A percentile compares a stretch with the other conserved stretches of the same genome.
phyloP scores from a whole-genome alignment of 53 echinoderm and acorn worm species.

The Zoroaster sp. region DNA sequence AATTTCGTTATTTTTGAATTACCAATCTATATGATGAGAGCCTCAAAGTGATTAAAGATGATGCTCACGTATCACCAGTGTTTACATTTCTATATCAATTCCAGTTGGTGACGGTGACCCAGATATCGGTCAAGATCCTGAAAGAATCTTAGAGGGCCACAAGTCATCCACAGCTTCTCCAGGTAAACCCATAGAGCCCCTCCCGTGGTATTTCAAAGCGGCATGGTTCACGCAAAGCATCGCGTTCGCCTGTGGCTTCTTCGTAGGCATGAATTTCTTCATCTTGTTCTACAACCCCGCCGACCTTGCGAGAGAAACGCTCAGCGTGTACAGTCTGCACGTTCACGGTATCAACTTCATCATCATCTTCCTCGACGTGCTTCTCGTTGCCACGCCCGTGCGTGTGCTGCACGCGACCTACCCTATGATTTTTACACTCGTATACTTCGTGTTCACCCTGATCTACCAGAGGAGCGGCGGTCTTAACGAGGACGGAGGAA shows the following conservation, averaged over 20 bases:
- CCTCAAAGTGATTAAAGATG: no score
- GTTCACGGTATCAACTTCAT: slow-evolving; percentile 80
- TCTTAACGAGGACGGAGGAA: slow-evolving; percentile 61
- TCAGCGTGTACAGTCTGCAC: slow-evolving; percentile 63
- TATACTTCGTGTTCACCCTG: slow-evolving; percentile 78
- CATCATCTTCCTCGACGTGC: slow-evolving; percentile 61
- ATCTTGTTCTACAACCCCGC: slow-evolving; percentile 68
- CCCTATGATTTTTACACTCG: slow-evolving; percentile 17
- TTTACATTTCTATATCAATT: no score
- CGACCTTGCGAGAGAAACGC: not conserved
- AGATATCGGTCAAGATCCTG: no score
- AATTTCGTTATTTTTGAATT: no score
- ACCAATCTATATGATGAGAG: no score
- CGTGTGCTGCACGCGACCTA: slow-evolving; percentile 81
- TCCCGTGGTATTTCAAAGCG: slow-evolving; percentile 70
- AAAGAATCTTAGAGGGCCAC: no score
- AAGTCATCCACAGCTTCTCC: no score
- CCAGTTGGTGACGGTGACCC: no score
- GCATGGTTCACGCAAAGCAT: slow-evolving; percentile 72
- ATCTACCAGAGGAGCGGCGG: slow-evolving; percentile 78
- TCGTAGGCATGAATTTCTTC: slow-evolving; percentile 73
- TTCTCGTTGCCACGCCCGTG: slow-evolving; percentile 73
- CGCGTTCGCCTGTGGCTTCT: slow-evolving; percentile 50
- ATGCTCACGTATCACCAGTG: no score
- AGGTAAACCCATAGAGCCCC: no score